Base-by-base conservation (phyloP, 2,888 invertebrate genomes). In the Aromia moschata region DNA sequence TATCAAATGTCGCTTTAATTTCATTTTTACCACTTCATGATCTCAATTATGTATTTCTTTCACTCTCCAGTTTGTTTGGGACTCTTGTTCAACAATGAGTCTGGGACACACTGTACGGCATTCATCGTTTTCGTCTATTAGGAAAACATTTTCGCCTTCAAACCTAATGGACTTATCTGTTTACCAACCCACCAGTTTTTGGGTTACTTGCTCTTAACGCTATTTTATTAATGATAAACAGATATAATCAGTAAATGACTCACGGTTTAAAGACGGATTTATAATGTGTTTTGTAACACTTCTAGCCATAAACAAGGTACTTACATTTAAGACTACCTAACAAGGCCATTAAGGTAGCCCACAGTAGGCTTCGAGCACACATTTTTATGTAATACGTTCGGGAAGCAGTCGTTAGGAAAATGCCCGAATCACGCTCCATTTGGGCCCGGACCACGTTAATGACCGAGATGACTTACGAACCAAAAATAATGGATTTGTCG, bases 401-500 rank as follows among this genome's bases (percentile, higher is more conserved):
- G 38, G 38, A 30, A 17, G 10, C 30, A 2, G 49, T 25, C 38
- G 38, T 49, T 49, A 52, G 41, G 30, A 41, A 41, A 31, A 52
- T 41, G 41, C 30, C 18, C 52, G 41, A 52, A 40, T 52, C 41
- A 52, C 31, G 41, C 41, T 52, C 30, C 17, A 38, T 33, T 31
- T 17, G 41, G 16, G 5, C 11, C 40, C 30, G 30, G 14, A n/a
- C 31, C 31, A 20, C 11, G 31, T 15, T 41, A 41, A 52, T 31
- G 52, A 52, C 37, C 12, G 11, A 16, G 37, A 41, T 30, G 41
- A 52, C 41, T 41, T 52, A 52, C 41, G 16, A 17, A 52, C 51
- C 52, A 41, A 52, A 52, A 41, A 52, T 52, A 52, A 52, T 52
- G 52, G 52, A 52, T 52, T 41, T 41, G 41, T 41, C 52, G 52